Base-by-base conservation (phyloP, 1,140 invertebrate genomes). In the Dinothrombium tinctorium region DNA sequence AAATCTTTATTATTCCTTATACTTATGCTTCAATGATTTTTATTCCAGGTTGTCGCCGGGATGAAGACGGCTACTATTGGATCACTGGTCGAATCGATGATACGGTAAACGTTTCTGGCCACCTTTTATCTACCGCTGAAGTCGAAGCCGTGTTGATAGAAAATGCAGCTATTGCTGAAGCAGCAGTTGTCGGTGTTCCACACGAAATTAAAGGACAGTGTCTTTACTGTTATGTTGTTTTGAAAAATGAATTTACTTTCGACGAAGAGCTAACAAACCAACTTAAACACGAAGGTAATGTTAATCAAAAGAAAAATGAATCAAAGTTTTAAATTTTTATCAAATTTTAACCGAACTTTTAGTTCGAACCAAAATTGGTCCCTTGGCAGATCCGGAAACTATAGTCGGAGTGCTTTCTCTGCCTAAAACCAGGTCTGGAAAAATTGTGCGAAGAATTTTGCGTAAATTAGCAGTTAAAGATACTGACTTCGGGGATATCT, bases 81-180 rank as follows among this genome's bases (percentile, higher is more conserved):
- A 75, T 98, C 15, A 95, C 89, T 2, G 90, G 90, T 0, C 69
- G 90, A 37, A 79, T 95, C 11, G 90, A 96, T 58, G 90, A 98
- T 53, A 87, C 96, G 82, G 60, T 98, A 37, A 96, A 98, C 59
- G 87, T 95, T 2, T 92, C 84, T 2, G 90, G 89, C 0, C 90
- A 98, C 63, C 60, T 96, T n/a, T 76, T 98, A 68, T 90, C 84
- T 40, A 98, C 92, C 0, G 82, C 90, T 0, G 84, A 96, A 50
- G 65, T 71, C 12, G 89, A 95, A 61, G 78, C 79, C 8, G 79
- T 84, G 3, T 62, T 95, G 3, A 72, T 81, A 0, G 79, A 80
- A 51, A 79, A 89, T 53, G 55, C 60, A 4, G 63, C 66, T 14
- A 76, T 96, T 0, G 71, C 83, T 0, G 90, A 98, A 59, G 79